phyloP scores from a whole-genome alignment of 2,888 invertebrate species.

The Branchellion lobata region DNA sequence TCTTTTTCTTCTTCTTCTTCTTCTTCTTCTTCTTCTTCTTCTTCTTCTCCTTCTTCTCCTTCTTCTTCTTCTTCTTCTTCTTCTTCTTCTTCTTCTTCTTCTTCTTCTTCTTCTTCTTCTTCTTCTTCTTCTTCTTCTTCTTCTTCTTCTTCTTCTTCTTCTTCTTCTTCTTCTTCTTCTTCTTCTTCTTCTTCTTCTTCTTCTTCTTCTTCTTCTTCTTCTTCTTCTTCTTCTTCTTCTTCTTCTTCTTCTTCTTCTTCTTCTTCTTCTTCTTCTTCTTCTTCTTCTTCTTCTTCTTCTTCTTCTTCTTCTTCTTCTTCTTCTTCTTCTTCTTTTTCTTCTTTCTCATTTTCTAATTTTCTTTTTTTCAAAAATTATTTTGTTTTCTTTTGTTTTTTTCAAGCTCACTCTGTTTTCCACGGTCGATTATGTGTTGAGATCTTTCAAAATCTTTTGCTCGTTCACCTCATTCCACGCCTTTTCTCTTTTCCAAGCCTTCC shows the following conservation, averaged over 20 bases:
- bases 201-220: conserved; percentile 22
- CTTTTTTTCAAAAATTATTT: no score
- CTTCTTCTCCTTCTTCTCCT: conserved; percentile 28
- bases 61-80: conserved; percentile 7
- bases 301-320: conserved; percentile 13
- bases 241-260: conserved; percentile 12
- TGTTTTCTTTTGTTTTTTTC: conserved; percentile 33
- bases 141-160: conserved; percentile 29
- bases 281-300: background rate
- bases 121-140: conserved; percentile 41
- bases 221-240: background rate
- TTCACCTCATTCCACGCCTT: no score
- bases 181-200: conserved; percentile 42
- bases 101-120: conserved; percentile 36
- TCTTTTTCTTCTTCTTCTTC: conserved; percentile 12
- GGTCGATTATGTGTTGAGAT: no score
- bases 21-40: conserved; percentile 31
- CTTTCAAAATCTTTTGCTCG: no score
- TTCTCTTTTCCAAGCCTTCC: no score
- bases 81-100: background rate
- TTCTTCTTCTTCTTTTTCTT: conserved; percentile 13
- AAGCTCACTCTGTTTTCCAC: background rate
- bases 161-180: conserved; percentile 21
- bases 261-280: conserved; percentile 10
- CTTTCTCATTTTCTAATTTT: no score